A percentile compares a stretch with the other conserved stretches of the same genome.
phyloP scores from a whole-genome alignment of 1,140 invertebrate genomes.

The Diorhabda elongata region DNA sequence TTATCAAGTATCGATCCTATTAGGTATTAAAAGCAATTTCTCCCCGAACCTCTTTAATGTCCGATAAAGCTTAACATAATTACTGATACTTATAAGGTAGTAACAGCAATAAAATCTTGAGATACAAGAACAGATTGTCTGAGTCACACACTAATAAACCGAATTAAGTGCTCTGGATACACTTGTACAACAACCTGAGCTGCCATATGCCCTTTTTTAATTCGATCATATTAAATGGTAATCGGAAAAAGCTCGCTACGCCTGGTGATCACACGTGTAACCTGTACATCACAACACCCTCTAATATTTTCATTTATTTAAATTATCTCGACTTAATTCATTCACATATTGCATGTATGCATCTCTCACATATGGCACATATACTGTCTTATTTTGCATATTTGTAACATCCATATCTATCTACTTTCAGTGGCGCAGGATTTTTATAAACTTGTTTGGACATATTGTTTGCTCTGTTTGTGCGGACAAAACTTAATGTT shows the following conservation, averaged over 20 bases:
- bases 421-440: not conserved
- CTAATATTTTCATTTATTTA: slow-evolving; percentile 16
- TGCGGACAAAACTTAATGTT: too few species aligned
- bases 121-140: not conserved
- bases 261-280: slow-evolving; percentile 13
- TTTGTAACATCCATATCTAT: slow-evolving; percentile 9
- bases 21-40: too few species aligned
- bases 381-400: slow-evolving; percentile 11
- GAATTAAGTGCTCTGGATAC: slow-evolving; percentile 8
- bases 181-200: slow-evolving; percentile 16
- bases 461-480: too few species aligned
- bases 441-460: not conserved
- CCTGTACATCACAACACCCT: slow-evolving; percentile 15
- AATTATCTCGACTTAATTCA: slow-evolving; percentile 13
- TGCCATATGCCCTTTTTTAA: slow-evolving; percentile 13
- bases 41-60: not conserved
- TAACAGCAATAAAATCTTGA: not conserved
- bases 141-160: slow-evolving; percentile 13
- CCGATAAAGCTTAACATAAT: not conserved
- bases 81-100: slow-evolving; percentile 5
- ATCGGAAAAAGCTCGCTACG: slow-evolving; percentile 10
- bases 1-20: too few species aligned
- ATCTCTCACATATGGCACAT: slow-evolving; percentile 14
- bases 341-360: slow-evolving; percentile 15
- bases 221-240: slow-evolving; percentile 10